Conservation (phyloP, 2,113 vertebrate genomes). For the Rattus rattus region DNA sequence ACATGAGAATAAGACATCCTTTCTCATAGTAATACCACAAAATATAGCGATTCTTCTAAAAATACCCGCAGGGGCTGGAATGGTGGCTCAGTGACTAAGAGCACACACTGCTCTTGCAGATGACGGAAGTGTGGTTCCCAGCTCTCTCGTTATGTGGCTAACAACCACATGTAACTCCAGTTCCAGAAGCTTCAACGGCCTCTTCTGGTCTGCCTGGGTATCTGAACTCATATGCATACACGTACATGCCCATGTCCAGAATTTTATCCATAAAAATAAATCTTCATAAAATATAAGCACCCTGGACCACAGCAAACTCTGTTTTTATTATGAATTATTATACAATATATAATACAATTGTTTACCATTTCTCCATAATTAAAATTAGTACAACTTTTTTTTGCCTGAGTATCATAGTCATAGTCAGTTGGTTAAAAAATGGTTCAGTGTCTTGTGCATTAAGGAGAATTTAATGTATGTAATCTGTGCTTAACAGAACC, state of each 20-base stretch:
- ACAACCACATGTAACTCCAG: not conserved
- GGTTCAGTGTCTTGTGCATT: not conserved
- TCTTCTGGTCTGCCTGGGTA: not conserved
- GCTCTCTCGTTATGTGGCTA: not conserved
- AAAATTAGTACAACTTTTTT: not conserved
- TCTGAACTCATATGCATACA: not conserved
- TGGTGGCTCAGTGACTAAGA: not conserved
- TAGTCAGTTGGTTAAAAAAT: conserved; percentile 2
- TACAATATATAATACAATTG: not conserved
- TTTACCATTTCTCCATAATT: not conserved
- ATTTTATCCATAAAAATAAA: not conserved
- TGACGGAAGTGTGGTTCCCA: no score
- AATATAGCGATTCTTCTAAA: not conserved
- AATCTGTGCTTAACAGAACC: not conserved
- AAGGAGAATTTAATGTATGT: not conserved
- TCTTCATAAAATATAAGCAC: not conserved
- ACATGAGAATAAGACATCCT: not conserved
- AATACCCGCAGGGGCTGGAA: not conserved
- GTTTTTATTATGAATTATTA: not conserved
- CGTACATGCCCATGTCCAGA: not conserved
- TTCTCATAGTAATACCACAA: not conserved
- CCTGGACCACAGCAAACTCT: not conserved
- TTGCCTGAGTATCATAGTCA: not conserved
- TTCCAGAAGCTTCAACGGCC: not conserved
- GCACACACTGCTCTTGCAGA: not conserved